Conservation (phyloP, 2,797 vertebrate genomes). For the Gadopsis marmoratus region DNA sequence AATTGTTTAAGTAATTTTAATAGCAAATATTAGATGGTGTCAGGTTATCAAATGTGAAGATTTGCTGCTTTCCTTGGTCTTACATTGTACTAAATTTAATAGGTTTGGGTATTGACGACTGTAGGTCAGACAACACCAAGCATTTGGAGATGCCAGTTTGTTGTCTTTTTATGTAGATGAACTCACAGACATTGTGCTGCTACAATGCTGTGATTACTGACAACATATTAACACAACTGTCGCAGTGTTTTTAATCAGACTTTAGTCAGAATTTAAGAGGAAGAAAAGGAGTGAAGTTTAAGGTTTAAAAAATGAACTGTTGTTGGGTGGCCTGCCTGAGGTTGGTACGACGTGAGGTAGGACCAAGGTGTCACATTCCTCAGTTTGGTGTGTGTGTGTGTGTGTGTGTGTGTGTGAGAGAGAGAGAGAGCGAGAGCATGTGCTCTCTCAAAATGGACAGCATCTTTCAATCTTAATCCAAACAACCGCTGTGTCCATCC, state of each 20-base stretch:
- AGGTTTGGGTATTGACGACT: not conserved
- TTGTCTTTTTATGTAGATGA: not conserved
- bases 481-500: conserved; percentile 42
- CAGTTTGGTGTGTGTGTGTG: conserved; percentile 81
- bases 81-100: not conserved
- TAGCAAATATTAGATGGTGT: not conserved
- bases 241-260: no score
- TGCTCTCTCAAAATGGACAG: not conserved
- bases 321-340: conserved; percentile 74
- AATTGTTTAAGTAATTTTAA: not conserved
- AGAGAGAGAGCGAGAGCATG: not conserved
- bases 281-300: conserved; percentile 18
- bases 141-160: not conserved
- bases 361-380: conserved; percentile 87
- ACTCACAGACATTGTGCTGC: not conserved
- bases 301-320: conserved; percentile 25
- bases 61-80: conserved; percentile 1
- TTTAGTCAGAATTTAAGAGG: not conserved
- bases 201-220: not conserved
- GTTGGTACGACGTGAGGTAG: conserved; percentile 77
- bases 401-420: no score
- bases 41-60: not conserved
- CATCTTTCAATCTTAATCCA: conserved; percentile 42
- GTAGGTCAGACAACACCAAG: not conserved
- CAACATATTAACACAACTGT: not conserved